Evolutionary conservation across 2,888 invertebrate species (phyloP).

Genomic region (Pemphredon lugubris): DNA sequence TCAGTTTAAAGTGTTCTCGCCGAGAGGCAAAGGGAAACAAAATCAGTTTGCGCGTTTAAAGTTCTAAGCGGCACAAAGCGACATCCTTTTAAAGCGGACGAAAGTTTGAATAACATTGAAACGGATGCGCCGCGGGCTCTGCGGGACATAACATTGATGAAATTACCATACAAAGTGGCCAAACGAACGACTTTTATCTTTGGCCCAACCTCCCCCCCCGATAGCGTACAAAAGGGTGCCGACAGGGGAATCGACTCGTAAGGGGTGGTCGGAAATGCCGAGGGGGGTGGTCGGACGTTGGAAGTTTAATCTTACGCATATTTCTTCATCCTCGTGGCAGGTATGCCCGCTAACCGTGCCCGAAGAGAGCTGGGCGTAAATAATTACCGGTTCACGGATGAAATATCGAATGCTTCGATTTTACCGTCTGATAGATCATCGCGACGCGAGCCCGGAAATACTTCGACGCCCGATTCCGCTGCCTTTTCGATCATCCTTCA

Average conservation of each 20-base stretch:
- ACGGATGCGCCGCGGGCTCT: constrained; percentile 46
- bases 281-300: constrained; percentile 16
- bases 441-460: too few relatives aligned
- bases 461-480: too few relatives aligned
- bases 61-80: neutral
- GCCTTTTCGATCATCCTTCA: too few relatives aligned
- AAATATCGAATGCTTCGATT: constrained; percentile 27
- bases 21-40: constrained; percentile 7
- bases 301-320: constrained; percentile 23
- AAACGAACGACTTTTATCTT: constrained; percentile 40
- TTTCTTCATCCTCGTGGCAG: neutral
- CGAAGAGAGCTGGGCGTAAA: constrained; percentile 19
- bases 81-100: constrained; percentile 12
- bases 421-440: constrained; percentile 10
- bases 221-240: constrained; percentile 2
- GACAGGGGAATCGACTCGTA: neutral
- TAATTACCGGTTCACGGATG: constrained; percentile 35
- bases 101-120: constrained; percentile 55
- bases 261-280: constrained; percentile 13
- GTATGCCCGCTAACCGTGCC: constrained; percentile 10
- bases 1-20: neutral
- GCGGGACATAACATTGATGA: constrained; percentile 58
- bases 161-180: constrained; percentile 73
- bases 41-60: constrained; percentile 19
- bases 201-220: constrained; percentile 19